Percentiles rank a stretch among this genome's conserved stretches.
Evolutionary conservation across 2,113 vertebrate genomes (phyloP).

Genomic region (Atractosteus spatula): DNA sequence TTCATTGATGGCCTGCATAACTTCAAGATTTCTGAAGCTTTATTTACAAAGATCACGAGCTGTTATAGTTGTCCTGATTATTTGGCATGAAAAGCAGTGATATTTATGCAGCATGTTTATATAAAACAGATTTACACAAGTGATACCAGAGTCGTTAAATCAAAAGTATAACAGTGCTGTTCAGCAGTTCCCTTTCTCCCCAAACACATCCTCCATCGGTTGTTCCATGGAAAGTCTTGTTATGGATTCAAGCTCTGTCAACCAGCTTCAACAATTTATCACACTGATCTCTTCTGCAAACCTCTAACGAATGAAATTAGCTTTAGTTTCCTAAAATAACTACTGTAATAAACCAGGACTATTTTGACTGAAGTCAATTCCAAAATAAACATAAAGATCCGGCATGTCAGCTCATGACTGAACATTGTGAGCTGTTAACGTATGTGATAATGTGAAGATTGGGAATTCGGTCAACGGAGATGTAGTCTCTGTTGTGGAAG

Average conservation of each 20-base stretch:
- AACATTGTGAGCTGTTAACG: too few relatives aligned
- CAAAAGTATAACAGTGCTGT: conserved; percentile 21
- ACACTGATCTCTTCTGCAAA: conserved; percentile 49
- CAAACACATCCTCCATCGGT: conserved; percentile 39
- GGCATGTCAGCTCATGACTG: too few relatives aligned
- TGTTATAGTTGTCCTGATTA: not conserved
- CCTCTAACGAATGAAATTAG: conserved; percentile 46
- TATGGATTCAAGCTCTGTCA: conserved; percentile 31
- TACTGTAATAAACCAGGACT: not conserved
- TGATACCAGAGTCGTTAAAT: not conserved
- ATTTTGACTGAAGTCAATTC: too few relatives aligned
- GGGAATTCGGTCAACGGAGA: too few relatives aligned
- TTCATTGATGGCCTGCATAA: too few relatives aligned
- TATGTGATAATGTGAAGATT: too few relatives aligned
- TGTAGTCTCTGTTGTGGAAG: too few relatives aligned
- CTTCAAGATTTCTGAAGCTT: too few relatives aligned
- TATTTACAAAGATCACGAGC: too few relatives aligned
- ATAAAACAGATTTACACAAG: not conserved
- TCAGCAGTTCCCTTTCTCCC: conserved; percentile 24
- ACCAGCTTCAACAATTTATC: conserved; percentile 37
- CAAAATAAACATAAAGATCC: too few relatives aligned
- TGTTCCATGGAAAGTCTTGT: conserved; percentile 67
- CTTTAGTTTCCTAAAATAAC: conserved; percentile 37
- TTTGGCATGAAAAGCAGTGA: not conserved
- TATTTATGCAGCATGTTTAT: not conserved